A percentile compares a stretch with the other conserved stretches of the same genome.
These are phyloP conservation scores for Origma solitaria DNA, from an alignment of 2,113 vertebrate genomes.

Conservation along the genomic window DNA sequence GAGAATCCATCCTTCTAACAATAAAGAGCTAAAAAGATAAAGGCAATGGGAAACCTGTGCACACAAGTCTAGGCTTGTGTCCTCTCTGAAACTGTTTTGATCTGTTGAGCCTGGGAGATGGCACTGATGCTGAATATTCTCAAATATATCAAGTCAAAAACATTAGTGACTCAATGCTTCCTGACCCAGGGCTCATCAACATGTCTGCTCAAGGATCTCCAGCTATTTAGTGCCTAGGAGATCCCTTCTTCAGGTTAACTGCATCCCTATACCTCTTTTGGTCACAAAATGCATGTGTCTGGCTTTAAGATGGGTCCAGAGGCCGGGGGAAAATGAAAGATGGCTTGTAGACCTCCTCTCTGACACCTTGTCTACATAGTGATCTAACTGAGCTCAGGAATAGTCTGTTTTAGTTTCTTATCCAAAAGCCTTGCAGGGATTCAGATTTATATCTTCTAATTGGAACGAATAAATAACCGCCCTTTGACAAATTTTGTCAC, in stretches of 20 bases:
- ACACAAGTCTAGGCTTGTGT: background rate
- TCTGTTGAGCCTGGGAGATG: background rate
- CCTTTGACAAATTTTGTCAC: background rate
- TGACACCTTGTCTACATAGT: accelerated
- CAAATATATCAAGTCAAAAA: background rate
- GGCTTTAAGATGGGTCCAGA: background rate
- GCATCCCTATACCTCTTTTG: background rate
- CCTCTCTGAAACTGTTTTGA: background rate
- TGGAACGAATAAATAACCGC: background rate
- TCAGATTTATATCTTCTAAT: background rate
- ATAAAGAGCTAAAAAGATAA: background rate
- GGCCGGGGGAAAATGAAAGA: background rate
- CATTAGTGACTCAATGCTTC: background rate
- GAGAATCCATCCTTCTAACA: background rate
- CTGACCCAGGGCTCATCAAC: background rate
- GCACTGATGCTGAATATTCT: background rate
- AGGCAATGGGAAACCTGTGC: background rate
- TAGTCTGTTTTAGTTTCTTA: background rate
- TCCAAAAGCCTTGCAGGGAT: background rate
- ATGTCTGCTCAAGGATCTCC: background rate
- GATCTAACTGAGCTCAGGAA: background rate
- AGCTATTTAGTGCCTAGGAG: background rate
- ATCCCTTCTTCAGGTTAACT: background rate
- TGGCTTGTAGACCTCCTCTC: background rate
- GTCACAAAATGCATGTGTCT: background rate